Percentiles rank a stretch among this genome's conserved stretches.
These are phyloP conservation scores for Seira ritae DNA, from an alignment of 2,888 invertebrate genomes.

Conservation along the genomic window DNA sequence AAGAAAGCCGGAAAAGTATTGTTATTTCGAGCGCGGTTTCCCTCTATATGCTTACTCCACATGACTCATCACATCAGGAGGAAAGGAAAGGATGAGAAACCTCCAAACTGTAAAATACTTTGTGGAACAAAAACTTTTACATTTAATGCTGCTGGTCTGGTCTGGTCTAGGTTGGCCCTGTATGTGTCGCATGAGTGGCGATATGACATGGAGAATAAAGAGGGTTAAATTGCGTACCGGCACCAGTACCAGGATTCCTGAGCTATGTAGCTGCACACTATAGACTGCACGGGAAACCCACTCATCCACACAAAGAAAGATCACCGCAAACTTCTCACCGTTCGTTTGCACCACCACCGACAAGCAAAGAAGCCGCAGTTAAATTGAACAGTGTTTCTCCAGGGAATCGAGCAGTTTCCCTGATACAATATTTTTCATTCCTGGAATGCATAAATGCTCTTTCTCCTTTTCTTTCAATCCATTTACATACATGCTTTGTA, in stretches of 20 bases:
- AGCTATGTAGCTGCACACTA: no score
- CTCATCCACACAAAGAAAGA: conserved; percentile 24
- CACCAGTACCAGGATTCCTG: conserved; percentile 10
- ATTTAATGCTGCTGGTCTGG: neutral
- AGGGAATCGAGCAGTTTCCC: neutral
- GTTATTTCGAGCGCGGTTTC: conserved; percentile 10
- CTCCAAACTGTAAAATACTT: neutral
- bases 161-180: neutral
- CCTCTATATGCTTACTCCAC: conserved; percentile 22
- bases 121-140: neutral
- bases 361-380: conserved; percentile 40
- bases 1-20: conserved; percentile 23
- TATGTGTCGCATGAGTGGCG: neutral
- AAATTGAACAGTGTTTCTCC: conserved; percentile 2
- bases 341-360: conserved; percentile 46
- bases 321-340: conserved; percentile 56
- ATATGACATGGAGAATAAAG: conserved; percentile 10
- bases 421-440: no score
- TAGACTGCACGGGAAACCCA: neutral
- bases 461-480: no score
- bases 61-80: conserved; percentile 36
- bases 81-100: conserved; percentile 11
- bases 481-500: no score
- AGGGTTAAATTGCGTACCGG: conserved; percentile 11
- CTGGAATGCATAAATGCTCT: no score